Evolutionary conservation across 2,113 vertebrate species (phyloP).

Genomic region (Muscicapa adusta): DNA sequence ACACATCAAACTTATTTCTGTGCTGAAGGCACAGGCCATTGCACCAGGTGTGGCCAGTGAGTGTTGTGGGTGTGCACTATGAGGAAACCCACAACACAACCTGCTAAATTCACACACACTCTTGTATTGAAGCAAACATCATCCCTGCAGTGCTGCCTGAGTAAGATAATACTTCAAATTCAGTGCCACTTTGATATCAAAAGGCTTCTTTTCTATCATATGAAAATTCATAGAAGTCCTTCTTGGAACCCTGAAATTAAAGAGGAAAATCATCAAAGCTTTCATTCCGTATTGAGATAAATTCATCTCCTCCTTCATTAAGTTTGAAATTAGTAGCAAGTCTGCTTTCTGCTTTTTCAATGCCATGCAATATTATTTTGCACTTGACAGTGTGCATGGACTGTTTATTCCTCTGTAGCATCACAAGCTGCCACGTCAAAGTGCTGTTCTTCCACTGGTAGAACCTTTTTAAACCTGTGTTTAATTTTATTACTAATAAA

Average conservation of each 20-base stretch:
- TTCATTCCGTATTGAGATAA: not conserved
- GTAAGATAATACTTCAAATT: not conserved
- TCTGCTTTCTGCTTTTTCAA: not conserved
- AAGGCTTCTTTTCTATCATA: not conserved
- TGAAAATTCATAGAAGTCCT: not conserved
- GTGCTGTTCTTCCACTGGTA: not conserved
- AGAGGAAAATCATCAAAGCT: not conserved
- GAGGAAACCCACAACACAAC: not conserved
- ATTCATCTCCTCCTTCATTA: not conserved
- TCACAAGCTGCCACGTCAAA: not conserved
- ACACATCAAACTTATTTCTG: not conserved
- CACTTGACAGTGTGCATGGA: fast-evolving
- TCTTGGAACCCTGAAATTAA: not conserved
- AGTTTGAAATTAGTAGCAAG: not conserved
- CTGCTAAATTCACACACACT: not conserved
- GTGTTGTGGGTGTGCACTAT: not conserved
- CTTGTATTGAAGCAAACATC: not conserved
- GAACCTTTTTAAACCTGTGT: not conserved
- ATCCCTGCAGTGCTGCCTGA: not conserved
- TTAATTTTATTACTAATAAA: not conserved
- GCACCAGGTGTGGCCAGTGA: not conserved
- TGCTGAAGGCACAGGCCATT: not conserved
- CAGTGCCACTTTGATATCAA: not conserved
- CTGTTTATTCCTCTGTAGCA: not conserved
- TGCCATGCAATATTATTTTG: not conserved